phyloP scores from a whole-genome alignment of 2,113 vertebrate genomes.

The Athene noctua region DNA sequence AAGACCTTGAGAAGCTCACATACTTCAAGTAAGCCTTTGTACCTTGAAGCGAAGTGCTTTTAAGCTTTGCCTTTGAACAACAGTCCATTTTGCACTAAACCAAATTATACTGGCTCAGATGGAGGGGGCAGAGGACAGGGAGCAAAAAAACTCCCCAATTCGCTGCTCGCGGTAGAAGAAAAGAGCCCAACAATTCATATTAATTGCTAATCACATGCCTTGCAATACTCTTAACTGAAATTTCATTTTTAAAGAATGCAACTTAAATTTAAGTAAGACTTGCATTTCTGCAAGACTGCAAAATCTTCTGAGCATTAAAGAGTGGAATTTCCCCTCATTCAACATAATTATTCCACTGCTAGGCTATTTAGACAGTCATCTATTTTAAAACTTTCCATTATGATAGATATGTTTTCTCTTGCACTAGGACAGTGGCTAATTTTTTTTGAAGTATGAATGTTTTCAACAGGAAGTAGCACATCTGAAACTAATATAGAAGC shows the following conservation, averaged over 20 bases:
- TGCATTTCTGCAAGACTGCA: background rate
- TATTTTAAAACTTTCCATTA: conserved; percentile 9
- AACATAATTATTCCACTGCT: background rate
- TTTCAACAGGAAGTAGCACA: conserved; percentile 36
- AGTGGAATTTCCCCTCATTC: background rate
- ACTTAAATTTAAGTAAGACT: background rate
- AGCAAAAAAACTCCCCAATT: background rate
- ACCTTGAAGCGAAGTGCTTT: background rate
- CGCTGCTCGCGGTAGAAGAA: background rate
- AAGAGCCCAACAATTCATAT: background rate
- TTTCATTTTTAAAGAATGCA: background rate
- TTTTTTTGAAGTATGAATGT: background rate
- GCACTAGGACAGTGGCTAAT: background rate
- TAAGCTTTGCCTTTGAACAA: background rate
- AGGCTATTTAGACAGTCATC: background rate
- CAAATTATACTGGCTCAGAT: background rate
- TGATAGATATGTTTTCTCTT: background rate
- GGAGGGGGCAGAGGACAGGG: background rate
- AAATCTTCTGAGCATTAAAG: background rate
- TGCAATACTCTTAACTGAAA: background rate
- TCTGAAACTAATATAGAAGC: conserved; percentile 38
- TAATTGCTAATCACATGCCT: background rate
- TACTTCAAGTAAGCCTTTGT: background rate
- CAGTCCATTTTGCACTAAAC: background rate
- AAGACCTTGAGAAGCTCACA: background rate